Percentiles rank a stretch among this genome's conserved stretches.
Evolutionary conservation across 1,140 invertebrate genomes (phyloP).

Genomic region (Hestina assimilis): DNA sequence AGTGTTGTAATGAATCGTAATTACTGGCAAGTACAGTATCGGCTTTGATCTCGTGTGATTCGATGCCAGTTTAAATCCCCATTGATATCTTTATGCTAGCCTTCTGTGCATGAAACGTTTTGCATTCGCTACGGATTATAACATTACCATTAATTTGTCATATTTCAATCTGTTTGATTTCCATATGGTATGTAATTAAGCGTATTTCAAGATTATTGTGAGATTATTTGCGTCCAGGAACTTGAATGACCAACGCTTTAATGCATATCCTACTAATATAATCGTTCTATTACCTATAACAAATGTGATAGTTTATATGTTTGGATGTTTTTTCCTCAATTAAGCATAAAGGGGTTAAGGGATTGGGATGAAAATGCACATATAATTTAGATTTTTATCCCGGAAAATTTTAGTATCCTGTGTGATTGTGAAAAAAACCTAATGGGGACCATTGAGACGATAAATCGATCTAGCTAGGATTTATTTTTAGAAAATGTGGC

Average conservation of each 20-base stretch:
- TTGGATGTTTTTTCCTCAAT: no score
- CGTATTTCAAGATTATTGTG: constrained; percentile 42
- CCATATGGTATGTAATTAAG: constrained; percentile 34
- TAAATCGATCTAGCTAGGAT: no score
- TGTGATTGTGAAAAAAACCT: no score
- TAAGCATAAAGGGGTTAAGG: no score
- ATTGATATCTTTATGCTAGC: constrained; percentile 61
- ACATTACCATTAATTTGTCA: constrained; percentile 43
- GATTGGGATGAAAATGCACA: no score
- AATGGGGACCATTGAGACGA: no score
- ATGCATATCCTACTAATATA: background rate
- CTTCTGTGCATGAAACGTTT: constrained; percentile 34
- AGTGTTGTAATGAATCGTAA: constrained; percentile 27
- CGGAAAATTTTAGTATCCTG: no score
- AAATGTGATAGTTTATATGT: no score
- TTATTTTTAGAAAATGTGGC: no score
- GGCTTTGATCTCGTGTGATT: constrained; percentile 60
- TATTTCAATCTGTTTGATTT: constrained; percentile 41
- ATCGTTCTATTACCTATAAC: no score
- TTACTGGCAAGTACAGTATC: constrained; percentile 41
- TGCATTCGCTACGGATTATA: constrained; percentile 36
- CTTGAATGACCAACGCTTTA: background rate
- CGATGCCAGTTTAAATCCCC: constrained; percentile 35
- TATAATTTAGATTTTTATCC: no score
- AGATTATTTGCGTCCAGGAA: constrained; percentile 21